These are phyloP conservation scores for Chaetogeoica ovagalla DNA, from an alignment of 2,888 invertebrate species.

Conservation along the genomic window DNA sequence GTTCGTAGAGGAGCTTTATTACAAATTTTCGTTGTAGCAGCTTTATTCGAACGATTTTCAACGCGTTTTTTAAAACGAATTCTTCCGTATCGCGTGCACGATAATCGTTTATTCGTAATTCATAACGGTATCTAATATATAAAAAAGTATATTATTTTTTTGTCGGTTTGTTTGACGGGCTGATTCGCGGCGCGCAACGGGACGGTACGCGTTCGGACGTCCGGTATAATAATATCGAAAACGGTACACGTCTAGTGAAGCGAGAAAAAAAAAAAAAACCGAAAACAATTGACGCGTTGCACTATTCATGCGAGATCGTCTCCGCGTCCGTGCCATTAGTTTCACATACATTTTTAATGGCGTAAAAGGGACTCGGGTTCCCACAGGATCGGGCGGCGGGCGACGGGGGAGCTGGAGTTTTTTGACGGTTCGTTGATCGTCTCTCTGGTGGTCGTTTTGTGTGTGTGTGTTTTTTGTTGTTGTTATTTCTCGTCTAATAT, in stretches of 20 bases:
- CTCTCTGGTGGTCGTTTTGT: conserved; percentile 19
- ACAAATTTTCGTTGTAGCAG: no score
- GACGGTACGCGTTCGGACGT: not conserved
- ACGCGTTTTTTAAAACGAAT: no score
- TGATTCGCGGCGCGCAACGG: not conserved
- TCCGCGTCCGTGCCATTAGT: conserved; percentile 49
- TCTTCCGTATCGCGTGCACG: no score
- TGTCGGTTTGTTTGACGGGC: no score
- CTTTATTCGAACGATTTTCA: no score
- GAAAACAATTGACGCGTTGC: conserved; percentile 52
- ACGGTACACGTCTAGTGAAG: conserved; percentile 24
- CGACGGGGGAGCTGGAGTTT: not conserved
- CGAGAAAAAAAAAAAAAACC: conserved; percentile 35
- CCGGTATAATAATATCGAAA: conserved; percentile 33
- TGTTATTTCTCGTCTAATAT: conserved; percentile 34
- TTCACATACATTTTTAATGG: conserved; percentile 51
- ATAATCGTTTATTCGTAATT: no score
- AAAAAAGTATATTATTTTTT: no score
- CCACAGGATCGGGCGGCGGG: conserved; percentile 22
- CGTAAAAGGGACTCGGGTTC: conserved; percentile 43
- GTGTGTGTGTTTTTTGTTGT: not conserved
- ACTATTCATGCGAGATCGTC: conserved; percentile 44
- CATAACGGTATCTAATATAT: no score
- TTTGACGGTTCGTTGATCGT: conserved; percentile 51
- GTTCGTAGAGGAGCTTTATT: no score